Conservation (phyloP, 2,797 vertebrate species). For the Danio choprae region DNA sequence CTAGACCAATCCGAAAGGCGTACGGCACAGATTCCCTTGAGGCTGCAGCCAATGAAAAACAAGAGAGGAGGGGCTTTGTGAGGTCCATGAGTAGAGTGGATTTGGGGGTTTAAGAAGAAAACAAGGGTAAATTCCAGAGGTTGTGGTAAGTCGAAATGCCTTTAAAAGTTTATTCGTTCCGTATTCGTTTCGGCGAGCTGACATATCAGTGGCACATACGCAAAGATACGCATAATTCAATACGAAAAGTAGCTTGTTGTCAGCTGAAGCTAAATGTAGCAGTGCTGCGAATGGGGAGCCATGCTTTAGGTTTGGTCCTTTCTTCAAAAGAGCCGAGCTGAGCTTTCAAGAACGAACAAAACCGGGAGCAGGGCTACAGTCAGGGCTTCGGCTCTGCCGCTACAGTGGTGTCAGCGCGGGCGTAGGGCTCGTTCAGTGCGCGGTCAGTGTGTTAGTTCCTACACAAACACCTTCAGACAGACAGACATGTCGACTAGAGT, state of each 20-base stretch:
- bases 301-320: constrained; percentile 51
- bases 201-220: constrained; percentile 4
- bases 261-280: constrained; percentile 56
- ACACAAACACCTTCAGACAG: constrained; percentile 49
- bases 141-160: constrained; percentile 74
- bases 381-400: neutral
- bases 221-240: neutral
- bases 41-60: constrained; percentile 49
- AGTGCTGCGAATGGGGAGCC: constrained; percentile 49
- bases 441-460: constrained; percentile 47
- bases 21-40: constrained; percentile 16
- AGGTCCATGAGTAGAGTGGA: constrained; percentile 77
- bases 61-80: constrained; percentile 61
- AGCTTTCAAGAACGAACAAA: constrained; percentile 9
- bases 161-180: constrained; percentile 69
- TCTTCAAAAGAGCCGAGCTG: constrained; percentile 37
- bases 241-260: constrained; percentile 47
- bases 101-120: constrained; percentile 82
- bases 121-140: constrained; percentile 75
- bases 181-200: neutral
- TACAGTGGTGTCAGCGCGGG: neutral
- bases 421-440: neutral
- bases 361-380: neutral
- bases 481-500: constrained; percentile 34
- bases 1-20: constrained; percentile 25